Evolutionary conservation across 2,797 vertebrate species (phyloP).

Genomic region (Rhinatrema bivittatum): DNA sequence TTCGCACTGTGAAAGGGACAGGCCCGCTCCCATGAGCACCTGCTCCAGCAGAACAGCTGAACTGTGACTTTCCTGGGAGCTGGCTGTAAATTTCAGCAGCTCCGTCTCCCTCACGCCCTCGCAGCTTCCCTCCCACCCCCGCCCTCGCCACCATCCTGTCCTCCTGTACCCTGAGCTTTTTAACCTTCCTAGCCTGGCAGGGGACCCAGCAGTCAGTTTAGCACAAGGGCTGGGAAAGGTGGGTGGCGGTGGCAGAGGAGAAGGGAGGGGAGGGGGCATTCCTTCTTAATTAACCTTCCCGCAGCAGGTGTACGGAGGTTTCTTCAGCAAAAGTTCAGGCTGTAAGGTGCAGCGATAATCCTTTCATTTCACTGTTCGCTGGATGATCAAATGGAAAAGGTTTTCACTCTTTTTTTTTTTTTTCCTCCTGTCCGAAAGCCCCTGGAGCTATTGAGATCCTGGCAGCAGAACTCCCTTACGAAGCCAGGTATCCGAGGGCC

Average conservation of each 20-base stretch:
- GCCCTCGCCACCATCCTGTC: no score
- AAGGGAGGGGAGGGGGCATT: neutral
- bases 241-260: no score
- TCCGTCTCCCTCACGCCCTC: constrained; percentile 1
- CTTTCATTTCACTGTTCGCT: neutral
- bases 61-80: constrained; percentile 53
- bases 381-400: constrained; percentile 14
- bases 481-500: no score
- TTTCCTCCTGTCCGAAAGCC: no score
- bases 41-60: constrained; percentile 59
- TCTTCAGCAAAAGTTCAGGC: constrained; percentile 6
- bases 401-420: neutral
- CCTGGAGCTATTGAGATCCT: no score
- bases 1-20: constrained; percentile 49
- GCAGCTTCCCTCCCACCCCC: constrained; percentile 32
- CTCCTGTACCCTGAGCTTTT: no score
- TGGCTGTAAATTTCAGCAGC: constrained; percentile 49
- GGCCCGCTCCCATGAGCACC: constrained; percentile 51
- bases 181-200: constrained; percentile 51
- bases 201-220: constrained; percentile 38
- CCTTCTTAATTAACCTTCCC: constrained; percentile 51
- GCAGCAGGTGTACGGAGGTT: constrained; percentile 35
- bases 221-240: constrained; percentile 36
- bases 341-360: constrained; percentile 3
- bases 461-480: no score